These are phyloP conservation scores for Neoarius graeffei DNA, from an alignment of 2,113 vertebrate genomes.

Conservation along the genomic window DNA sequence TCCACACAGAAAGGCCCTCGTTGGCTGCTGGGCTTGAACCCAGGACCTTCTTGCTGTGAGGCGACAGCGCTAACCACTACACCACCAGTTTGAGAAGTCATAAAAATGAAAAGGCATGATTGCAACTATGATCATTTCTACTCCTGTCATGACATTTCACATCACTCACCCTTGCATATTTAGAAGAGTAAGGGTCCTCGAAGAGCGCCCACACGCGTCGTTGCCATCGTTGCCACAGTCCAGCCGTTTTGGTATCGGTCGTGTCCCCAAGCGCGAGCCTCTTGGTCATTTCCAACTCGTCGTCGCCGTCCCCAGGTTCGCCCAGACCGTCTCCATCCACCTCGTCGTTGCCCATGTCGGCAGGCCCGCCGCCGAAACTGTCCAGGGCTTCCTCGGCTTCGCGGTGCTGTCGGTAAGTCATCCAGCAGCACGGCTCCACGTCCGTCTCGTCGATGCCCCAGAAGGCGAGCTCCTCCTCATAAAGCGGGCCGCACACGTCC, in stretches of 20 bases:
- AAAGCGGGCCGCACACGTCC: conserved; percentile 87
- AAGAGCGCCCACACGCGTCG: conserved; percentile 88
- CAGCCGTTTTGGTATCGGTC: conserved; percentile 77
- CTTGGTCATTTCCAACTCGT: conserved; percentile 88
- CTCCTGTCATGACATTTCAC: neutral
- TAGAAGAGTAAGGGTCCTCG: conserved; percentile 89
- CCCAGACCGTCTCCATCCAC: conserved; percentile 79
- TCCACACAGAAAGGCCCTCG: too few species aligned
- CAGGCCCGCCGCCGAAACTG: conserved; percentile 85
- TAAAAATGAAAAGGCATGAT: neutral
- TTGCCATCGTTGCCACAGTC: conserved; percentile 87
- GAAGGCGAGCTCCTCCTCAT: conserved; percentile 88
- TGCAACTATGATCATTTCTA: neutral
- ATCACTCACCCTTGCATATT: conserved; percentile 86
- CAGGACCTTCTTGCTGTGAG: too few species aligned
- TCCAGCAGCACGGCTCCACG: conserved; percentile 92
- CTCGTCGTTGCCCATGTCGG: conserved; percentile 72
- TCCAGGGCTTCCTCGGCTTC: conserved; percentile 90
- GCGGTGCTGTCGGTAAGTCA: conserved; percentile 89
- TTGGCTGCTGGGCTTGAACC: too few species aligned
- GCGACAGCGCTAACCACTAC: too few species aligned
- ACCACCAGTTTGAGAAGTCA: neutral
- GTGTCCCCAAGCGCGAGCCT: conserved; percentile 85
- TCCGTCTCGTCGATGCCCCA: conserved; percentile 93
- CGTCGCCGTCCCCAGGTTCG: conserved; percentile 83